These are phyloP conservation scores for Meloidogyne floridensis DNA, from an alignment of 1,140 invertebrate species.

Conservation along the genomic window DNA sequence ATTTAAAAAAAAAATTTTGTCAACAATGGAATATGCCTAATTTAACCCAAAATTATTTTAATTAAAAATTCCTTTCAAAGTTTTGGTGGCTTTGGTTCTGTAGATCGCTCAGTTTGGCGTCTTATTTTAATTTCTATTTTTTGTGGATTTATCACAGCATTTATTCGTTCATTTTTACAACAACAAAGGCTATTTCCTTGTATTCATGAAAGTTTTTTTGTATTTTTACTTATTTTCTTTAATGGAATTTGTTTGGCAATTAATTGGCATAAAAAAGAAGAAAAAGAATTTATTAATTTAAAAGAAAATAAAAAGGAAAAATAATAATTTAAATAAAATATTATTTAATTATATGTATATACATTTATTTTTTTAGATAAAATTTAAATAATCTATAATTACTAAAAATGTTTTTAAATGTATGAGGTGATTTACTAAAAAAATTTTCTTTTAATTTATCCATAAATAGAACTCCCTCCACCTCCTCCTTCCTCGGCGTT, in stretches of 20 bases:
- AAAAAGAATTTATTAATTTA: background rate
- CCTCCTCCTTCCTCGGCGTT: background rate
- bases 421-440: background rate
- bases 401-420: too few species aligned
- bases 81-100: slow-evolving; percentile 29
- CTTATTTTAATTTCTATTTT: slow-evolving; percentile 24
- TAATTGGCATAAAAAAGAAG: background rate
- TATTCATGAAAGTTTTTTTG: slow-evolving; percentile 49
- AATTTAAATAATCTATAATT: background rate
- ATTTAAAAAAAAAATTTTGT: background rate
- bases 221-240: slow-evolving; percentile 48
- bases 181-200: slow-evolving; percentile 45
- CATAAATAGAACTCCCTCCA: slow-evolving; percentile 2
- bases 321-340: background rate
- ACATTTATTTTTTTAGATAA: slow-evolving; percentile 13
- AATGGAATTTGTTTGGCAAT: slow-evolving; percentile 47
- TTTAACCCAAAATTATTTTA: background rate
- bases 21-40: too few species aligned
- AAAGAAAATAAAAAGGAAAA: slow-evolving; percentile 2
- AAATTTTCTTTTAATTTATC: slow-evolving; percentile 16
- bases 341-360: slow-evolving; percentile 7
- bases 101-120: background rate
- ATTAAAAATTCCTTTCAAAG: slow-evolving; percentile 38
- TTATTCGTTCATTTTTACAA: slow-evolving; percentile 29
- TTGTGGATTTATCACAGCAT: slow-evolving; percentile 12